These are phyloP conservation scores for Contarinia nasturtii DNA, from an alignment of 1,140 invertebrate genomes.

Conservation along the genomic window DNA sequence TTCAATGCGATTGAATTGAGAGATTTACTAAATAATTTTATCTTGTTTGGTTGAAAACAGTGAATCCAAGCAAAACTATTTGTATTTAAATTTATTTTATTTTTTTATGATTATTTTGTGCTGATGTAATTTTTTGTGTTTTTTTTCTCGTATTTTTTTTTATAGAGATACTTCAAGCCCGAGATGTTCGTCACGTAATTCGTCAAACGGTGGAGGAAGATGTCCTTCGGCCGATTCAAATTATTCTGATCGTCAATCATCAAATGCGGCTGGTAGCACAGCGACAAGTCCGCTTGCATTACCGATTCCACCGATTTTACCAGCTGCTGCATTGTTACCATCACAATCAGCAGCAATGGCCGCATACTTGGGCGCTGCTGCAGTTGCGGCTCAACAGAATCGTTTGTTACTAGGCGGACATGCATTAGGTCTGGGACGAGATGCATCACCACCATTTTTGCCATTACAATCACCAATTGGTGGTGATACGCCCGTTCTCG, in stretches of 20 bases:
- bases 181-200: conserved; percentile 58
- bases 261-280: conserved; percentile 28
- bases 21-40: too few species aligned
- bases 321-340: conserved; percentile 41
- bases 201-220: conserved; percentile 42
- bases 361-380: conserved; percentile 46
- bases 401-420: conserved; percentile 57
- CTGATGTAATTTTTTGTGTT: too few species aligned
- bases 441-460: conserved; percentile 25
- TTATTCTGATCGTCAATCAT: conserved; percentile 39
- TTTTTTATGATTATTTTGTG: conserved; percentile 7
- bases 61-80: background rate
- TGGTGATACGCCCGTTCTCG: conserved; percentile 38
- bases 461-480: conserved; percentile 26
- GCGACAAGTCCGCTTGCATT: conserved; percentile 29
- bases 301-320: conserved; percentile 26
- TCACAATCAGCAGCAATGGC: conserved; percentile 59
- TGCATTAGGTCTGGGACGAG: conserved; percentile 33
- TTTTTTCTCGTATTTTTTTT: conserved; percentile 10
- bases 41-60: background rate
- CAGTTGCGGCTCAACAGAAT: conserved; percentile 46
- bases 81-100: conserved; percentile 1
- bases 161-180: conserved; percentile 55
- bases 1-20: too few species aligned
- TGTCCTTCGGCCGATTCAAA: conserved; percentile 47